Percentiles rank a stretch among this genome's conserved stretches.
These are phyloP conservation scores for Globia sparganii DNA, from an alignment of 2,888 invertebrate species.

Conservation along the genomic window DNA sequence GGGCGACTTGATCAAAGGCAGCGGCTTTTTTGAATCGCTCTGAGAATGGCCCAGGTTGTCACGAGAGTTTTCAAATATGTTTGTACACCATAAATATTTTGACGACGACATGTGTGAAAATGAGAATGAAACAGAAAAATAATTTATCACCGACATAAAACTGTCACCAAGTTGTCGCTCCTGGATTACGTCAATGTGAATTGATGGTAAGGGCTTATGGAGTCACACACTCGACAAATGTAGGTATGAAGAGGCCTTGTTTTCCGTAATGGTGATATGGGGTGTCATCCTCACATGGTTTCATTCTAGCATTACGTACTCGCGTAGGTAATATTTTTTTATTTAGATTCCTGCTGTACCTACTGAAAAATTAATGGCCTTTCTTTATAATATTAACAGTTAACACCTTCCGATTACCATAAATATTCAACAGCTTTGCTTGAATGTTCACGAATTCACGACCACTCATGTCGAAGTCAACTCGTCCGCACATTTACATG, in stretches of 20 bases:
- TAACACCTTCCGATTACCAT: conserved; percentile 26
- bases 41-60: conserved; percentile 78
- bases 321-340: conserved; percentile 9
- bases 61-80: conserved; percentile 76
- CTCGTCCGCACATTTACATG: conserved; percentile 54
- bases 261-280: conserved; percentile 37
- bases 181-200: conserved; percentile 55
- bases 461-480: conserved; percentile 45
- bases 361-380: conserved; percentile 16
- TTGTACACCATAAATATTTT: conserved; percentile 66
- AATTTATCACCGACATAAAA: conserved; percentile 61
- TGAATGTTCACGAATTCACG: conserved; percentile 26
- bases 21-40: conserved; percentile 82
- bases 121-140: conserved; percentile 55
- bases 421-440: conserved; percentile 40
- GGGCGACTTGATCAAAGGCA: conserved; percentile 83
- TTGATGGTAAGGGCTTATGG: conserved; percentile 54
- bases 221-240: conserved; percentile 31
- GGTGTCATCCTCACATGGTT: conserved; percentile 8
- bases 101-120: conserved; percentile 57
- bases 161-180: conserved; percentile 60
- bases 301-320: not conserved
- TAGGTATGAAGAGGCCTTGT: conserved; percentile 44
- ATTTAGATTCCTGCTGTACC: conserved; percentile 16
- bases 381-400: conserved; percentile 22